Conservation (phyloP, 2,113 vertebrate genomes). For the Parotia lawesii region DNA sequence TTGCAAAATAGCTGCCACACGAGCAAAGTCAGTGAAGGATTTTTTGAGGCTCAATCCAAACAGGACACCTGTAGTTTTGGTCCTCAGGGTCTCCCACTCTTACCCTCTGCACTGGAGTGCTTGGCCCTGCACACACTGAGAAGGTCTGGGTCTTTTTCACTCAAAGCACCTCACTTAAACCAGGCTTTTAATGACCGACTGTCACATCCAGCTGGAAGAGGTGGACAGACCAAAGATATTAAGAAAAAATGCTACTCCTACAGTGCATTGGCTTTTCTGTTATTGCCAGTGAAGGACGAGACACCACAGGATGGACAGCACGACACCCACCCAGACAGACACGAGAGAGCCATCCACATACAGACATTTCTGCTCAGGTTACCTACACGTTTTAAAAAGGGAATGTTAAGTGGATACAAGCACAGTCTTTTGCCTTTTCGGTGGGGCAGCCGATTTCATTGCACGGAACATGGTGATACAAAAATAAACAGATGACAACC, state of each 20-base stretch:
- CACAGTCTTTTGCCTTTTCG: background rate
- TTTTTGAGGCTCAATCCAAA: background rate
- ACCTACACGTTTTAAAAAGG: background rate
- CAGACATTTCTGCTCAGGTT: background rate
- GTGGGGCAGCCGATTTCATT: background rate
- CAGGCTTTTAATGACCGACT: background rate
- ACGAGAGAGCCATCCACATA: background rate
- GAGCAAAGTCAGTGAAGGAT: background rate
- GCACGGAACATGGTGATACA: background rate
- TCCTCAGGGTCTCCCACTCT: background rate
- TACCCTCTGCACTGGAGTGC: background rate
- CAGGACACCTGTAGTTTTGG: background rate
- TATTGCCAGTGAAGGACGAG: background rate
- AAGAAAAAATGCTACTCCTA: background rate
- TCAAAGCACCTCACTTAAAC: background rate
- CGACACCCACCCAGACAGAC: background rate
- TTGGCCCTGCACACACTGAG: background rate
- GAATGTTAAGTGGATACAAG: background rate
- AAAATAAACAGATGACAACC: slow-evolving; percentile 44
- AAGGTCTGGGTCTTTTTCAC: background rate
- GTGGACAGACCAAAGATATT: background rate
- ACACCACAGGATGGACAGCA: background rate
- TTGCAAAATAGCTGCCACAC: background rate
- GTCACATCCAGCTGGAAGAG: background rate
- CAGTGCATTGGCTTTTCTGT: background rate